Percentiles rank a stretch among this genome's conserved stretches.
phyloP scores from a whole-genome alignment of 2,888 invertebrate species.

The Miltochrista miniata region DNA sequence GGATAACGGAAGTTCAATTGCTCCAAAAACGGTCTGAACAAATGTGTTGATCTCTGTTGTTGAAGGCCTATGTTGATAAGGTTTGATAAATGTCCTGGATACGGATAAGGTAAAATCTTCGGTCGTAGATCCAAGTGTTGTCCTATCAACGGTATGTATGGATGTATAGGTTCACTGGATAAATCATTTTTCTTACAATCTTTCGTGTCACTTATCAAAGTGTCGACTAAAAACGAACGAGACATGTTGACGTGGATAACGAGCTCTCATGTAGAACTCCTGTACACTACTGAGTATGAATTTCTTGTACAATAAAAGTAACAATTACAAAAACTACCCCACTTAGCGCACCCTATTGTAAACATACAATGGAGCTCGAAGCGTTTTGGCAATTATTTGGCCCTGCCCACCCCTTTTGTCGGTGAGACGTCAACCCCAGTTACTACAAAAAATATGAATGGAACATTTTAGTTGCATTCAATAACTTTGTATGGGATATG shows the following conservation, averaged over 20 bases:
- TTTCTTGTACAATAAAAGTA: slow-evolving; percentile 67
- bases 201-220: slow-evolving; percentile 87
- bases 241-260: slow-evolving; percentile 84
- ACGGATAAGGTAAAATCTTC: slow-evolving; percentile 84
- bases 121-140: slow-evolving; percentile 64
- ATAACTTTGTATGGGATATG: slow-evolving; percentile 79
- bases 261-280: slow-evolving; percentile 47
- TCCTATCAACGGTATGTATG: slow-evolving; percentile 63
- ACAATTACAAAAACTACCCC: slow-evolving; percentile 84
- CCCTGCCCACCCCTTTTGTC: slow-evolving; percentile 82
- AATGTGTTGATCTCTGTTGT: slow-evolving; percentile 77
- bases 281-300: slow-evolving; percentile 61
- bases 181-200: slow-evolving; percentile 66
- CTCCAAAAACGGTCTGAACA: slow-evolving; percentile 76
- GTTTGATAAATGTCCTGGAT: slow-evolving; percentile 86
- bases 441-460: slow-evolving; percentile 74
- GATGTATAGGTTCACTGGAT: slow-evolving; percentile 66
- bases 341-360: slow-evolving; percentile 80
- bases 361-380: slow-evolving; percentile 80
- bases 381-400: slow-evolving; percentile 82
- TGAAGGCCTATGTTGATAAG: slow-evolving; percentile 86
- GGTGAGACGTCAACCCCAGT: slow-evolving; percentile 76
- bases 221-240: slow-evolving; percentile 91
- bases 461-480: slow-evolving; percentile 81
- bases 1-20: slow-evolving; percentile 74